phyloP scores from a whole-genome alignment of 2,888 invertebrate genomes.

The Pollenia labialis region DNA sequence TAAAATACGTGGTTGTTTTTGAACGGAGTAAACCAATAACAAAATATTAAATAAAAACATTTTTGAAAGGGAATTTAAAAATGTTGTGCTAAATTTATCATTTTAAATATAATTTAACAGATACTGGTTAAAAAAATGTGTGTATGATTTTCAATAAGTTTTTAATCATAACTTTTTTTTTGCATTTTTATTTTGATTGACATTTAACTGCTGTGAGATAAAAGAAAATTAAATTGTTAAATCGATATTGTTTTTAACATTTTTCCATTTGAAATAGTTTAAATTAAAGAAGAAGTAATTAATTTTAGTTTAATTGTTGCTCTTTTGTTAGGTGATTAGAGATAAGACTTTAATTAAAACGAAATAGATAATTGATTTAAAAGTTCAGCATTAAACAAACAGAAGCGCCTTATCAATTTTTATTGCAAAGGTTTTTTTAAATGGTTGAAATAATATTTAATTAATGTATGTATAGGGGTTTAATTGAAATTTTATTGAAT shows the following conservation, averaged over 20 bases:
- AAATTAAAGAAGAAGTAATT: not conserved
- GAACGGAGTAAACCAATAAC: not conserved
- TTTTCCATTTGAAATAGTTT: not conserved
- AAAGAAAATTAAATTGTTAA: constrained; percentile 19
- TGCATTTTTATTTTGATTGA: not conserved
- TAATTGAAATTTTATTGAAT: too few relatives aligned
- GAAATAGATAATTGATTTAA: not conserved
- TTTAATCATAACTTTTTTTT: constrained; percentile 9
- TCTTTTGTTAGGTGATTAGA: not conserved
- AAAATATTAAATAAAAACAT: too few relatives aligned
- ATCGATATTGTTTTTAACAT: not conserved
- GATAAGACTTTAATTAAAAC: not conserved
- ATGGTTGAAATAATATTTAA: too few relatives aligned
- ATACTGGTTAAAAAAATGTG: too few relatives aligned
- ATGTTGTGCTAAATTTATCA: not conserved
- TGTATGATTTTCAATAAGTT: not conserved
- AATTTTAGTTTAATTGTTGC: not conserved
- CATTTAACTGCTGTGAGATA: constrained; percentile 16
- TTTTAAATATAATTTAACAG: not conserved
- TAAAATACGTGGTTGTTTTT: constrained; percentile 62
- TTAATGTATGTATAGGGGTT: too few relatives aligned
- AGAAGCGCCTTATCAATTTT: not conserved
- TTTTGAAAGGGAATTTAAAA: too few relatives aligned
- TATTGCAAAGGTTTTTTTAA: not conserved
- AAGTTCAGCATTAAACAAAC: not conserved